phyloP scores from a whole-genome alignment of 2,797 vertebrate species.

The Balearica regulorum region DNA sequence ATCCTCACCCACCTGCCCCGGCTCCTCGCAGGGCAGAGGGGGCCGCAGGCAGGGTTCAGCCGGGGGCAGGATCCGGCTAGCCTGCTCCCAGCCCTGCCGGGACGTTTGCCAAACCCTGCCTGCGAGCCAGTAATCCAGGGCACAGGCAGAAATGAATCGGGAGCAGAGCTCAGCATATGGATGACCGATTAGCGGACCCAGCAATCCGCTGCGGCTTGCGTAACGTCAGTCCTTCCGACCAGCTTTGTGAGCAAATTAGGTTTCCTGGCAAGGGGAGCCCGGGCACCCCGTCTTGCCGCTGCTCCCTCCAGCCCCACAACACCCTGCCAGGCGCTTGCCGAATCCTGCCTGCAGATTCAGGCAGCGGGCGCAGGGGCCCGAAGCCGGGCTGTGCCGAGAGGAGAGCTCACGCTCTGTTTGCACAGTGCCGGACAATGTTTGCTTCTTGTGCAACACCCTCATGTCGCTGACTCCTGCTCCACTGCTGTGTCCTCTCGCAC shows the following conservation, averaged over 20 bases:
- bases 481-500: fast-evolving
- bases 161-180: neutral
- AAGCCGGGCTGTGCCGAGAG: fast-evolving
- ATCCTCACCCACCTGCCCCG: fast-evolving
- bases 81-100: fast-evolving
- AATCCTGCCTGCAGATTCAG: neutral
- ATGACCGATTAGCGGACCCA: neutral
- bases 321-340: neutral
- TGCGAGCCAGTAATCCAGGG: neutral
- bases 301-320: fast-evolving
- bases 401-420: neutral
- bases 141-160: neutral
- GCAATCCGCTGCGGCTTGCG: fast-evolving
- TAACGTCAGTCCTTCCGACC: neutral
- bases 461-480: neutral
- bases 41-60: neutral
- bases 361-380: neutral
- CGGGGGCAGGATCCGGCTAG: neutral
- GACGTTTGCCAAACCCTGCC: neutral
- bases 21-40: fast-evolving
- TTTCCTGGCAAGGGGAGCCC: neutral
- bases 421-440: neutral
- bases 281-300: neutral
- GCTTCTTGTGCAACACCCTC: neutral
- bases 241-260: neutral